Percentiles rank a stretch among this genome's conserved stretches.
phyloP scores from a whole-genome alignment of 2,113 vertebrate species.

The Cynopterus brachyotis region DNA sequence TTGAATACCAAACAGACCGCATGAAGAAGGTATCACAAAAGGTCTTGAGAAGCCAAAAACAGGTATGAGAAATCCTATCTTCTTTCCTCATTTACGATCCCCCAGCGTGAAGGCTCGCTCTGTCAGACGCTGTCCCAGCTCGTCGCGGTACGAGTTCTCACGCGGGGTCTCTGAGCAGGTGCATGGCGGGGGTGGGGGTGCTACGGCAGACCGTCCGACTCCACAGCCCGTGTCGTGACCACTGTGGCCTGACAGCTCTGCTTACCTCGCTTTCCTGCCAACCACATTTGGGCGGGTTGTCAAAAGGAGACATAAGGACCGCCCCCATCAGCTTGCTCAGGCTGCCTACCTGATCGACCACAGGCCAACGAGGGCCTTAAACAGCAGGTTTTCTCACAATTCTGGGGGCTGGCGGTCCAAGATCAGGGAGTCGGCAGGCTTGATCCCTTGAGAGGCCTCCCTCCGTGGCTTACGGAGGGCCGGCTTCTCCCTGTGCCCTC shows the following conservation, averaged over 20 bases:
- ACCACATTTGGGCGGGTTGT: not conserved
- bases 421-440: not conserved
- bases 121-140: not conserved
- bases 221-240: not conserved
- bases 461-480: not conserved
- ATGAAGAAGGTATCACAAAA: not conserved
- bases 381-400: no score
- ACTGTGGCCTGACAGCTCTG: not conserved
- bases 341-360: fast-evolving
- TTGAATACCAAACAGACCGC: not conserved
- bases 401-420: not conserved
- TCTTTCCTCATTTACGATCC: fast-evolving
- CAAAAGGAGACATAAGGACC: not conserved
- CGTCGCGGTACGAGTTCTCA: fast-evolving
- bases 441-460: fast-evolving
- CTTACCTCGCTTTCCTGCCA: not conserved
- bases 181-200: fast-evolving
- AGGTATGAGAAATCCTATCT: not conserved
- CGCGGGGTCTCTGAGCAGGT: not conserved
- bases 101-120: fast-evolving
- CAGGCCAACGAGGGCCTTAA: not conserved
- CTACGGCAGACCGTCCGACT: not conserved
- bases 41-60: not conserved
- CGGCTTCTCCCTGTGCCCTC: not conserved
- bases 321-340: not conserved